These are phyloP conservation scores for Knipowitschia caucasica DNA, from an alignment of 2,797 vertebrate species.

Conservation along the genomic window DNA sequence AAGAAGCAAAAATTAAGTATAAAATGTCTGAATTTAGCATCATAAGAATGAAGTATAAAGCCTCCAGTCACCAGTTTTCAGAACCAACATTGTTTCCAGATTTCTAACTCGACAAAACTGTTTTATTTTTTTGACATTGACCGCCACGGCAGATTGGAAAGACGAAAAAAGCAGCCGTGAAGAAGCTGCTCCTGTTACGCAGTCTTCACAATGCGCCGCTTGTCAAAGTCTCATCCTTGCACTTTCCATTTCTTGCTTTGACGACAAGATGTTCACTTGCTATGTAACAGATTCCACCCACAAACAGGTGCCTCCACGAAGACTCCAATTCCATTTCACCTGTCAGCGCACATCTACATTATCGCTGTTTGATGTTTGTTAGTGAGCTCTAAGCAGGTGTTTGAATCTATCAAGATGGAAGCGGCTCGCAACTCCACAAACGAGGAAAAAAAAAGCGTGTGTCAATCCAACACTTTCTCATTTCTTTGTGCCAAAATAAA, in stretches of 20 bases:
- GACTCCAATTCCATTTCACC: background rate
- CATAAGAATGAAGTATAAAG: no score
- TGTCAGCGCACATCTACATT: background rate
- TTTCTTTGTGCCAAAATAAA: slow-evolving; percentile 5
- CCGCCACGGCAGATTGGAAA: background rate
- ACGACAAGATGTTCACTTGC: slow-evolving; percentile 2
- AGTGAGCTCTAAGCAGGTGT: slow-evolving; percentile 34
- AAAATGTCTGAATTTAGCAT: no score
- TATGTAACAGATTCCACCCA: background rate
- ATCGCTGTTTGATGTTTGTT: slow-evolving; percentile 18
- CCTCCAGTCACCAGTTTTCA: no score
- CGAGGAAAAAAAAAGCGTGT: background rate
- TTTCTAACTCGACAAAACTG: no score
- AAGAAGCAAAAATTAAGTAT: no score
- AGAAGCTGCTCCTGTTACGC: background rate
- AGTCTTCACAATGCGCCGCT: background rate
- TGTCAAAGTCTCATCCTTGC: background rate
- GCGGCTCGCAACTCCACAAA: slow-evolving; percentile 40
- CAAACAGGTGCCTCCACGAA: background rate
- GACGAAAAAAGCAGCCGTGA: background rate
- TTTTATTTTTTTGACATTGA: no score
- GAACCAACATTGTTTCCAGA: no score
- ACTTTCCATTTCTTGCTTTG: background rate
- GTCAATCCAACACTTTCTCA: background rate
- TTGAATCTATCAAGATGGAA: slow-evolving; percentile 31